Evolutionary conservation across 2,888 invertebrate genomes (phyloP).

Genomic region (Hemicrepidius hirtus): DNA sequence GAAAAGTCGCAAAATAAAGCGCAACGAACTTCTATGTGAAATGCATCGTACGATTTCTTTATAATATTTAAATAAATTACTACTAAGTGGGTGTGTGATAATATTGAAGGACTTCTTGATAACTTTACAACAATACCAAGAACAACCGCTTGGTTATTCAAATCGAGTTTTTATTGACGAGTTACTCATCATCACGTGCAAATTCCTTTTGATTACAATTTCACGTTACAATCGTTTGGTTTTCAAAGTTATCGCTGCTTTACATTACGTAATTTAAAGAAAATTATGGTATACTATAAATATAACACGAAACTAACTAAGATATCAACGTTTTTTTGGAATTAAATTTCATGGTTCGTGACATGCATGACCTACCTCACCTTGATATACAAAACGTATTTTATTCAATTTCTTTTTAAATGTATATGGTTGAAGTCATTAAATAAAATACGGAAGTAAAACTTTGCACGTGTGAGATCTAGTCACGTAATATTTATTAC

Average conservation of each 20-base stretch:
- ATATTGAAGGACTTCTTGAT: too few species aligned
- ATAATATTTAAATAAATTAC: too few species aligned
- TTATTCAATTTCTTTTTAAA: not conserved
- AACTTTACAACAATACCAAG: too few species aligned
- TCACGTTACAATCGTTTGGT: not conserved
- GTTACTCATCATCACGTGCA: conserved; percentile 23
- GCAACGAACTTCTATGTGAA: not conserved
- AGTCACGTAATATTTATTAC: too few species aligned
- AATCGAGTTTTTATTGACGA: not conserved
- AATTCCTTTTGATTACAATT: not conserved
- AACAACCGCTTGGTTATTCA: not conserved
- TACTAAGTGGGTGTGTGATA: too few species aligned
- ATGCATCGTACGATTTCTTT: too few species aligned
- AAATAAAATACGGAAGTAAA: too few species aligned
- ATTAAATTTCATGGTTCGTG: not conserved
- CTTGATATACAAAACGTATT: not conserved
- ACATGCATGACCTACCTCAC: conserved; percentile 16
- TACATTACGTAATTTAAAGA: not conserved
- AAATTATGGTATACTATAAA: too few species aligned
- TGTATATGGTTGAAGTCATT: too few species aligned
- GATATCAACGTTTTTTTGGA: not conserved
- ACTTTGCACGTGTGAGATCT: too few species aligned
- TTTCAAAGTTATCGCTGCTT: conserved; percentile 10
- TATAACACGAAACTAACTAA: not conserved
- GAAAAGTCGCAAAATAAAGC: conserved; percentile 1